Base-by-base conservation (phyloP, 1,140 invertebrate species). In the Zaprionus kolodkinae region DNA sequence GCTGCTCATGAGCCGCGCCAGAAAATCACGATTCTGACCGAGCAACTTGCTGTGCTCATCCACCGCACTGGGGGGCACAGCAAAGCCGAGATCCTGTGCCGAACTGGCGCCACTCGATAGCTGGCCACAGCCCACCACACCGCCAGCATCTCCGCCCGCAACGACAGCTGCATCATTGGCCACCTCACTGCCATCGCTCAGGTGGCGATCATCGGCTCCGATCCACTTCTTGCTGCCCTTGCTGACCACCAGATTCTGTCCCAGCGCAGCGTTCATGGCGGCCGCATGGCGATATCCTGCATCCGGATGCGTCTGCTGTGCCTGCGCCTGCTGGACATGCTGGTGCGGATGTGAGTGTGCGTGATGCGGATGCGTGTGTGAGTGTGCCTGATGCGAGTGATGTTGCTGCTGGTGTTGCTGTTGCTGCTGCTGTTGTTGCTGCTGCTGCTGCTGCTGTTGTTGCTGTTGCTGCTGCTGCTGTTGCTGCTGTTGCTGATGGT, bases 151-250 rank as follows among this genome's bases (percentile, higher is more conserved):
- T 0, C 59, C 63, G 43, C 61, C 15, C n/a, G 45, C 4, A 0
- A 60, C 27, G 35, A 43, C 54, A 30, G 67, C 54, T 38, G 67
- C 66, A 13, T 78, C 78, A 11, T 79, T 75, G 50, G 71, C 72
- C 43, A 86, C 86, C 17, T 89, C 83, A 27, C 71, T 76, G 15
- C 78, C 73, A 54, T 85, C 76, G 45, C 75, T 74, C 4, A 91
- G 55, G 67, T 91, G 83, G 0, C 81, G 74, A 75, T 91, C 86
- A 27, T 91, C 87, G 13, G 77, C 85, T 1, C 91, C 85, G 15
- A 92, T 92, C 92, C 92, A 92, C 36, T 92, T 92, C 50, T 92
- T 92, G 74, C 91, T 92, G 15, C 92, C 92, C 69, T 92, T 92
- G 70, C 91, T 92, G 52, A 92, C 91, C 52, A 92, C 91, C 66